These are phyloP conservation scores for Ptychochromis oligacanthus DNA, from an alignment of 2,113 vertebrate species.

Conservation along the genomic window DNA sequence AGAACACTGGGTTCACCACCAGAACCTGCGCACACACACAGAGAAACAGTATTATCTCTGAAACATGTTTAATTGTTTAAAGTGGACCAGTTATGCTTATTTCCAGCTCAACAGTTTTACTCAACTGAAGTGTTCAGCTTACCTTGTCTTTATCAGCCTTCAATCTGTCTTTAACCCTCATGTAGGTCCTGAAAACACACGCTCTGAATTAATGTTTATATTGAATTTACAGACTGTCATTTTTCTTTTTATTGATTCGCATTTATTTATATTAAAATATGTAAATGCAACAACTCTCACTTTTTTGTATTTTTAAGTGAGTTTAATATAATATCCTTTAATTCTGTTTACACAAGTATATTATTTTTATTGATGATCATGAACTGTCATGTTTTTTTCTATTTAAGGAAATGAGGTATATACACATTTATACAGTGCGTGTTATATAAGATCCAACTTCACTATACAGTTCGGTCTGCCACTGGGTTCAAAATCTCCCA, in stretches of 20 bases:
- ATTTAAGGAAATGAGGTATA: no score
- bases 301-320: neutral
- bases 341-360: no score
- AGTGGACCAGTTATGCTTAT: neutral
- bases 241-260: neutral
- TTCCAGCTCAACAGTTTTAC: no score
- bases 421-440: no score
- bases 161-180: slow-evolving; percentile 80
- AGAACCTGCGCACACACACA: slow-evolving; percentile 68
- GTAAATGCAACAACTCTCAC: neutral
- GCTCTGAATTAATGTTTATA: neutral
- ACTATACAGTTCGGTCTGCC: no score
- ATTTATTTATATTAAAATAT: neutral
- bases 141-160: slow-evolving; percentile 85
- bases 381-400: no score
- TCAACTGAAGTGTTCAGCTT: no score
- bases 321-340: no score
- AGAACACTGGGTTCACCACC: slow-evolving; percentile 81
- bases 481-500: no score
- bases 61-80: neutral
- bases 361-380: no score
- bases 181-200: slow-evolving; percentile 79
- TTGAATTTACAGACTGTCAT: neutral
- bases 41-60: neutral
- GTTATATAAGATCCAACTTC: no score